These are phyloP conservation scores for Ophioninae sp. DNA, from an alignment of 2,888 invertebrate genomes.

Conservation along the genomic window DNA sequence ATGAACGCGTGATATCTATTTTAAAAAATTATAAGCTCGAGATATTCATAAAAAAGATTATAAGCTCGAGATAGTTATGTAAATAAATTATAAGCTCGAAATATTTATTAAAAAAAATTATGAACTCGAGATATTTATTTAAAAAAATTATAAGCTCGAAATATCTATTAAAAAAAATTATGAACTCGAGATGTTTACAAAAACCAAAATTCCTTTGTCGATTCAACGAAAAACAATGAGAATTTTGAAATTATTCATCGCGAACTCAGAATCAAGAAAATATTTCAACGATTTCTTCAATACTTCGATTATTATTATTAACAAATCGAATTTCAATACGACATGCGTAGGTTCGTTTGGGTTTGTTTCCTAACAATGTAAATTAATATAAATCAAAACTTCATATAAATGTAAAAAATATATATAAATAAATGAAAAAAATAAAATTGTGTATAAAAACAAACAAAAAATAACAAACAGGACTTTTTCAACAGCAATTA, in stretches of 20 bases:
- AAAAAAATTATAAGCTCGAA: too few relatives aligned
- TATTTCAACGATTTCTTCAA: background rate
- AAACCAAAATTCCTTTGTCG: background rate
- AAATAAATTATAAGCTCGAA: too few relatives aligned
- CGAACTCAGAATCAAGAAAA: background rate
- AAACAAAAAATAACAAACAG: too few relatives aligned
- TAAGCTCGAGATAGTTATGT: too few relatives aligned
- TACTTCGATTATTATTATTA: background rate
- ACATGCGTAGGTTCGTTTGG: too few relatives aligned
- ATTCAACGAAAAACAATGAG: background rate
- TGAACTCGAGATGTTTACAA: background rate
- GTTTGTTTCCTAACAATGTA: too few relatives aligned
- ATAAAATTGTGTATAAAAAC: background rate
- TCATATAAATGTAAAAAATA: background rate
- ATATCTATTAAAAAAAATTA: too few relatives aligned
- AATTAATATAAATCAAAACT: background rate
- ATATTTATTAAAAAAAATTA: too few relatives aligned
- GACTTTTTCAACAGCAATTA: constrained; percentile 9
- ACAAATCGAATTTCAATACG: background rate
- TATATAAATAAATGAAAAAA: background rate
- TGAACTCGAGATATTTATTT: too few relatives aligned
- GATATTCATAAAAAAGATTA: too few relatives aligned
- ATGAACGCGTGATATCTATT: too few relatives aligned
- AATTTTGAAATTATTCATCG: background rate
- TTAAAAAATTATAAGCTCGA: too few relatives aligned